Conservation (phyloP, 2,113 vertebrate species). For the Hyla sarda region DNA sequence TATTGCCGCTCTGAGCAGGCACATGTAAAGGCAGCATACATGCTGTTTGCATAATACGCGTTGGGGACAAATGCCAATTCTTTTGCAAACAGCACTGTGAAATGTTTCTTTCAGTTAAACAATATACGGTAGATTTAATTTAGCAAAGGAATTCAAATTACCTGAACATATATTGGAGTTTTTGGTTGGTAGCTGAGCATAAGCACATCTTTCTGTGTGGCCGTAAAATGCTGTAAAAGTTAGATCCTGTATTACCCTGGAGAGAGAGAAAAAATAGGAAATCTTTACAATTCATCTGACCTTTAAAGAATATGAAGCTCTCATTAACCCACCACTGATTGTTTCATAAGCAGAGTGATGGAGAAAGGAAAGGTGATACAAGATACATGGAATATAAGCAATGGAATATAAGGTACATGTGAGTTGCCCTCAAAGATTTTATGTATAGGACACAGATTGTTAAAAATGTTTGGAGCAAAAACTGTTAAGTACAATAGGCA, state of each 20-base stretch:
- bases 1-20: no score
- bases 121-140: neutral
- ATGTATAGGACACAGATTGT: neutral
- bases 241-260: neutral
- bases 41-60: no score
- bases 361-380: neutral
- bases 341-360: slow-evolving; percentile 10
- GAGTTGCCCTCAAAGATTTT: neutral
- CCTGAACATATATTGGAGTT: neutral
- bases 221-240: neutral
- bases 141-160: neutral
- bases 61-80: no score
- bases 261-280: slow-evolving; percentile 11
- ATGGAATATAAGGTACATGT: neutral
- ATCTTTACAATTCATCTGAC: slow-evolving; percentile 29
- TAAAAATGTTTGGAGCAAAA: neutral
- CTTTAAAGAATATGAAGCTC: slow-evolving; percentile 28
- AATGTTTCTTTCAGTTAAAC: neutral
- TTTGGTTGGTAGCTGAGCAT: neutral
- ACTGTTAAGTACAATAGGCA: neutral
- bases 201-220: neutral
- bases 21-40: no score
- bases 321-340: slow-evolving; percentile 37
- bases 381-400: neutral
- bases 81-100: no score